These are phyloP conservation scores for Callionymus lyra DNA, from an alignment of 2,113 vertebrate genomes.

Conservation along the genomic window DNA sequence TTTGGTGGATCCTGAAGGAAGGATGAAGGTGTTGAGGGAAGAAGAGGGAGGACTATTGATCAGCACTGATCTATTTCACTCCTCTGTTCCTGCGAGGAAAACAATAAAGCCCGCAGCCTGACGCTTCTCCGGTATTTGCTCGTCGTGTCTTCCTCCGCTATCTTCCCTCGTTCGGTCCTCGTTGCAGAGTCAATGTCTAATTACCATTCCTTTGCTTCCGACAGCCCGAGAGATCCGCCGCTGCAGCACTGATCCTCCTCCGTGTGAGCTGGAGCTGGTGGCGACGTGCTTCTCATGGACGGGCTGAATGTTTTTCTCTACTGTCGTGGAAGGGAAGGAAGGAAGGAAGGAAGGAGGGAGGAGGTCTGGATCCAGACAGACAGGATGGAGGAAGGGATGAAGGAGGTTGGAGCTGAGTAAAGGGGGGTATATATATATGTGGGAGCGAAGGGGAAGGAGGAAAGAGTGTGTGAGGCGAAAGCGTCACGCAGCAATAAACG, in stretches of 20 bases:
- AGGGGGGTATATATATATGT: no score
- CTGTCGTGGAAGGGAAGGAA: constrained; percentile 9
- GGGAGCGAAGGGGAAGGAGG: constrained; percentile 15
- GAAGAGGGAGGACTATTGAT: constrained; percentile 41
- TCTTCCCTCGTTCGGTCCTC: constrained; percentile 19
- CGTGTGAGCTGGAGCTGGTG: constrained; percentile 6
- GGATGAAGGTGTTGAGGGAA: constrained; percentile 42
- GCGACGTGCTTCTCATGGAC: constrained; percentile 18
- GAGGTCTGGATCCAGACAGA: constrained; percentile 27
- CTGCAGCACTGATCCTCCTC: constrained; percentile 23
- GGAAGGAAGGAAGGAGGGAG: constrained; percentile 8
- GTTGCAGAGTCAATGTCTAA: constrained; percentile 43
- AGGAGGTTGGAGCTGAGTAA: constrained; percentile 14
- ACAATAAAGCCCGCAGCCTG: background rate
- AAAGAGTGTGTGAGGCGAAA: constrained; percentile 2
- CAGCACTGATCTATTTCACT: constrained; percentile 30
- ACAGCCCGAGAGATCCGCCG: constrained; percentile 28
- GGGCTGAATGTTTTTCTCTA: constrained; percentile 19
- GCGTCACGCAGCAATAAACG: constrained; percentile 16
- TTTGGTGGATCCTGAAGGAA: constrained; percentile 43
- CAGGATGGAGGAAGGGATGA: constrained; percentile 18
- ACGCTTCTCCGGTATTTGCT: constrained; percentile 15
- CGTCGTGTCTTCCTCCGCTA: constrained; percentile 14
- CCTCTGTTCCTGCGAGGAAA: constrained; percentile 14
- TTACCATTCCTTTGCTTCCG: constrained; percentile 54